These are phyloP conservation scores for Acrobasis repandana DNA, from an alignment of 2,888 invertebrate genomes.

Conservation along the genomic window DNA sequence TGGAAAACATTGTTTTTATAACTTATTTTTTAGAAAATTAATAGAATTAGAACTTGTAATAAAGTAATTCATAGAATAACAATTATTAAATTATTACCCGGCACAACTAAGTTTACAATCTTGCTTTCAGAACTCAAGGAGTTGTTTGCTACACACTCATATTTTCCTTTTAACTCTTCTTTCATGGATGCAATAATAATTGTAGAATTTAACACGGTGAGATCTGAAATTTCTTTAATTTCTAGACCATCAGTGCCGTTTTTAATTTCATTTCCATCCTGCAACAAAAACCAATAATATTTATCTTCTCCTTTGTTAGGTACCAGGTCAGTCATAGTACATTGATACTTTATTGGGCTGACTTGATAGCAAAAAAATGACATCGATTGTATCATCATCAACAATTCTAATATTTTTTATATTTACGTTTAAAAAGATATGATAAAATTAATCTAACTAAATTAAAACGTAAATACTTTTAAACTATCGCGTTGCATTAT, in stretches of 20 bases:
- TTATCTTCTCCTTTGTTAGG: not conserved
- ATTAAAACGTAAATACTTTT: too few relatives aligned
- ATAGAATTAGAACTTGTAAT: too few relatives aligned
- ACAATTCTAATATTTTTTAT: too few relatives aligned
- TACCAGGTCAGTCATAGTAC: too few relatives aligned
- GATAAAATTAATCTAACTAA: too few relatives aligned
- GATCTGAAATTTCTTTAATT: conserved; percentile 40
- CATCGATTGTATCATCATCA: too few relatives aligned
- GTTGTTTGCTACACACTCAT: conserved; percentile 53
- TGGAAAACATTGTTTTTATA: too few relatives aligned
- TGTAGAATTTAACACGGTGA: conserved; percentile 55
- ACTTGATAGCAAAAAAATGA: too few relatives aligned
- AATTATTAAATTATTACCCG: conserved; percentile 41
- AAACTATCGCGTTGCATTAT: too few relatives aligned
- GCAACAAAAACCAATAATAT: conserved; percentile 29
- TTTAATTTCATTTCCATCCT: conserved; percentile 39
- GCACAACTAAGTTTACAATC: conserved; percentile 42
- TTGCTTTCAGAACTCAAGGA: conserved; percentile 30
- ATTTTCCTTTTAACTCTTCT: conserved; percentile 50
- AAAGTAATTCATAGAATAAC: not conserved
- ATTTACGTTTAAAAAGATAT: too few relatives aligned
- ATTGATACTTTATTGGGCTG: too few relatives aligned
- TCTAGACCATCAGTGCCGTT: conserved; percentile 39
- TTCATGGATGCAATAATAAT: conserved; percentile 48
- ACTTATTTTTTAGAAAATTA: too few relatives aligned